These are phyloP conservation scores for Spheniscus mendiculus DNA, from an alignment of 2,113 vertebrate species.

Conservation along the genomic window DNA sequence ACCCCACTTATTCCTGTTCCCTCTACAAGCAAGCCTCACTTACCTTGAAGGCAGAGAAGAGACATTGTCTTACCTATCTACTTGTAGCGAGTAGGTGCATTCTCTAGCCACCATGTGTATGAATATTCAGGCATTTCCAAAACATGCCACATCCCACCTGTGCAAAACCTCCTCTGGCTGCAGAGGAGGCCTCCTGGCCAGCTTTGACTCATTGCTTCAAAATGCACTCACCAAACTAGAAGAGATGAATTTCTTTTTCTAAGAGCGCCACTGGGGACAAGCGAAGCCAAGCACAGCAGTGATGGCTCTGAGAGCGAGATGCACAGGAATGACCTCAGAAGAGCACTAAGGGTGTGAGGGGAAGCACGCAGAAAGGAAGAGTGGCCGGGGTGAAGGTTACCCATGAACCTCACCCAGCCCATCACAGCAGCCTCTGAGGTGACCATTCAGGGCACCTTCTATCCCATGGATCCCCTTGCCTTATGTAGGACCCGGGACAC, in stretches of 20 bases:
- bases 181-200: not conserved
- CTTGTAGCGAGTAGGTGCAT: not conserved
- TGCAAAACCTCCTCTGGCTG: not conserved
- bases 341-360: rapidly evolving
- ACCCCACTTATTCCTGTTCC: rapidly evolving
- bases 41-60: not conserved
- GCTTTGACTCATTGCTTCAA: not conserved
- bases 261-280: not conserved
- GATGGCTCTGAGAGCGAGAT: not conserved
- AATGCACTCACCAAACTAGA: not conserved
- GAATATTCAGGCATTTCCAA: not conserved
- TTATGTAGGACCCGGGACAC: not conserved
- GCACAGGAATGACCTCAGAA: not conserved
- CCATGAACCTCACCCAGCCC: not conserved
- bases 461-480: not conserved
- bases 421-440: not conserved
- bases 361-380: not conserved
- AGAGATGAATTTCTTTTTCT: not conserved
- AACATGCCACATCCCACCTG: not conserved
- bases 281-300: not conserved
- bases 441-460: not conserved
- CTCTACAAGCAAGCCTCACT: not conserved
- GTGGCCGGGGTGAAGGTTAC: not conserved
- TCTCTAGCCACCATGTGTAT: not conserved
- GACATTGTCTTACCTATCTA: not conserved